These are phyloP conservation scores for Apteryx mantelli DNA, from an alignment of 2,113 vertebrate species.

Conservation along the genomic window DNA sequence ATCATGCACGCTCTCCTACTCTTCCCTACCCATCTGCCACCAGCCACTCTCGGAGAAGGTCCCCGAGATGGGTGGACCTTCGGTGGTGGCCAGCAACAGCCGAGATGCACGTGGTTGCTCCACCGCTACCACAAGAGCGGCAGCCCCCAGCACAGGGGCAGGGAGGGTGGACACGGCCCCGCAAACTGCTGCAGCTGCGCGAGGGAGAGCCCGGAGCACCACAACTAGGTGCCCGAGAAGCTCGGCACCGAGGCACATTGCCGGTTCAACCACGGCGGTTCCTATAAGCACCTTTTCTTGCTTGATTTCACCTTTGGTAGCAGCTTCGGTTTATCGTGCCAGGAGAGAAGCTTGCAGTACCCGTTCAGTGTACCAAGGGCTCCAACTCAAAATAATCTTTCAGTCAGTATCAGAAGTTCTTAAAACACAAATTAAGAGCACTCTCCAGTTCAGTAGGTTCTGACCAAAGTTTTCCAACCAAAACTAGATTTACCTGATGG, in stretches of 20 bases:
- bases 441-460: background rate
- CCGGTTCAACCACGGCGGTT: too few relatives aligned
- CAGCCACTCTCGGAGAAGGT: too few relatives aligned
- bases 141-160: too few relatives aligned
- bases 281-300: too few relatives aligned
- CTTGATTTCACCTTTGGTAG: too few relatives aligned
- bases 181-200: background rate
- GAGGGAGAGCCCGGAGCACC: background rate
- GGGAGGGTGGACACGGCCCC: too few relatives aligned
- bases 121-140: too few relatives aligned
- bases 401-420: background rate
- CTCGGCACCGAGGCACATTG: background rate
- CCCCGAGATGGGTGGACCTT: too few relatives aligned
- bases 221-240: background rate
- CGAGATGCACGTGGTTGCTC: too few relatives aligned
- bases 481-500: background rate
- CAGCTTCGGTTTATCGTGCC: rapidly evolving
- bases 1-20: background rate
- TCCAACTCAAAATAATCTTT: background rate
- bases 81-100: too few relatives aligned
- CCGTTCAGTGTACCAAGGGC: background rate
- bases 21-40: too few relatives aligned
- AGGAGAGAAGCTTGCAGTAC: background rate
- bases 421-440: background rate
- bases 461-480: background rate